Percentiles rank a stretch among this genome's conserved stretches.
These are phyloP conservation scores for Psettodes erumei DNA, from an alignment of 2,113 vertebrate species.

Conservation along the genomic window DNA sequence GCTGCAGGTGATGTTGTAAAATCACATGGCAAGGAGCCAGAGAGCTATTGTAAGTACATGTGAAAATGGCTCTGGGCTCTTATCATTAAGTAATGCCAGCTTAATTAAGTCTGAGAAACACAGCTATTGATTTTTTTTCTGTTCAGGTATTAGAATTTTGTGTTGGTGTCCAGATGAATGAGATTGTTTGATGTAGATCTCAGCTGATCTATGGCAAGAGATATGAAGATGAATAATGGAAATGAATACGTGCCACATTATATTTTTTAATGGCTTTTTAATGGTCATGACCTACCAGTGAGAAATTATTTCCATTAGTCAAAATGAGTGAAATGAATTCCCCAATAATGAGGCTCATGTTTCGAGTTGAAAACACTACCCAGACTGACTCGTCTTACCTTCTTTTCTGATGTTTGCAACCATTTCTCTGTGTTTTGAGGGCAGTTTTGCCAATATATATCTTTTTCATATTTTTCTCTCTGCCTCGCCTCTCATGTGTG, in stretches of 20 bases:
- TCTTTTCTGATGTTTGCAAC: conserved; percentile 83
- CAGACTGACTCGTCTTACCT: conserved; percentile 75
- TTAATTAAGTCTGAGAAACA: conserved; percentile 54
- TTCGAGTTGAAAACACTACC: conserved; percentile 26
- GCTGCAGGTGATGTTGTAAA: conserved; percentile 46
- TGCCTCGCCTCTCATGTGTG: conserved; percentile 71
- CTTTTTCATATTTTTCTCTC: conserved; percentile 84
- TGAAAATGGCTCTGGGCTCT: conserved; percentile 44
- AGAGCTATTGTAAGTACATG: conserved; percentile 31
- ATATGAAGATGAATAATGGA: conserved; percentile 41
- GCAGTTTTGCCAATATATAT: conserved; percentile 86
- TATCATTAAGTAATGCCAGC: conserved; percentile 41
- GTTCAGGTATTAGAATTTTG: conserved; percentile 1
- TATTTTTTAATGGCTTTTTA: conserved; percentile 54
- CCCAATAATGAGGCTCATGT: conserved; percentile 35
- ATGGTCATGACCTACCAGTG: conserved; percentile 46
- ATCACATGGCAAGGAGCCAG: conserved; percentile 38
- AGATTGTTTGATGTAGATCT: conserved; percentile 32
- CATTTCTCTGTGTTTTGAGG: conserved; percentile 82
- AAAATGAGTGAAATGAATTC: conserved; percentile 48
- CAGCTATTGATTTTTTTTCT: conserved; percentile 20
- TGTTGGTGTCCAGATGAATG: too few relatives aligned
- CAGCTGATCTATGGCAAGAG: conserved; percentile 10
- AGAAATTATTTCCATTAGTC: conserved; percentile 44
- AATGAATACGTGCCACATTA: conserved; percentile 34